These are phyloP conservation scores for Xiphophorus birchmanni DNA, from an alignment of 2,797 vertebrate genomes.

Conservation along the genomic window DNA sequence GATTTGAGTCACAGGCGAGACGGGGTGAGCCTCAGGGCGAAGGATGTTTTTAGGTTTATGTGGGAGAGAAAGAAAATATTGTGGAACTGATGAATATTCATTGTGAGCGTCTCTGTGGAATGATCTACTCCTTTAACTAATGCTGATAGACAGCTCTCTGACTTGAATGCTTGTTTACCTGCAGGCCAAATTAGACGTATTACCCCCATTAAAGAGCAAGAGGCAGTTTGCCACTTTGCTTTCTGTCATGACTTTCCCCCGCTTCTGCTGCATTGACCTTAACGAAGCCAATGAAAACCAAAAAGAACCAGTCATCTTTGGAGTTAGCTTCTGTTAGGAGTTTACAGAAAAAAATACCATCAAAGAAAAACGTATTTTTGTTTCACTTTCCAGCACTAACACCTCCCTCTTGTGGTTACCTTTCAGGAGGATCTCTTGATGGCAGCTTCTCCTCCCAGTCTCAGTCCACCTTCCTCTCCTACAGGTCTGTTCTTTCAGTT, in stretches of 20 bases:
- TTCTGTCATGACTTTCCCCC: constrained; percentile 22
- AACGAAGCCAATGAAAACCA: constrained; percentile 14
- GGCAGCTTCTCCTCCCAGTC: constrained; percentile 82
- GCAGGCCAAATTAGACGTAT: constrained; percentile 72
- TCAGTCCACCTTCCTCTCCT: constrained; percentile 92
- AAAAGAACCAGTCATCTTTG: constrained; percentile 16
- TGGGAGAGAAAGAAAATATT: constrained; percentile 53
- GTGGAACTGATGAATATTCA: constrained; percentile 97
- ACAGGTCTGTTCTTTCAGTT: constrained; percentile 80
- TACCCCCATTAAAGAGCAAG: constrained; percentile 52
- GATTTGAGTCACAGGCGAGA: constrained; percentile 59
- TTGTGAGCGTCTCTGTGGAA: constrained; percentile 91
- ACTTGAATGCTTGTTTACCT: constrained; percentile 87
- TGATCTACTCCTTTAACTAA: constrained; percentile 83
- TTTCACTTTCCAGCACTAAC: constrained; percentile 5
- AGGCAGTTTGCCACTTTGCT: constrained; percentile 27
- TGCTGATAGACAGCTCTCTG: constrained; percentile 95
- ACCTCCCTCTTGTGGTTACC: constrained; percentile 58
- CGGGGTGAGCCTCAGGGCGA: constrained; percentile 43
- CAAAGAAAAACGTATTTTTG: not conserved
- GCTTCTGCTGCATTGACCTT: constrained; percentile 18
- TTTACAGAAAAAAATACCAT: not conserved
- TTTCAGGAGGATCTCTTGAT: constrained; percentile 84
- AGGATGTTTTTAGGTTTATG: constrained; percentile 47
- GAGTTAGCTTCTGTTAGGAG: constrained; percentile 7